Base-by-base conservation (phyloP, 2,113 vertebrate species). In the Daboia siamensis region DNA sequence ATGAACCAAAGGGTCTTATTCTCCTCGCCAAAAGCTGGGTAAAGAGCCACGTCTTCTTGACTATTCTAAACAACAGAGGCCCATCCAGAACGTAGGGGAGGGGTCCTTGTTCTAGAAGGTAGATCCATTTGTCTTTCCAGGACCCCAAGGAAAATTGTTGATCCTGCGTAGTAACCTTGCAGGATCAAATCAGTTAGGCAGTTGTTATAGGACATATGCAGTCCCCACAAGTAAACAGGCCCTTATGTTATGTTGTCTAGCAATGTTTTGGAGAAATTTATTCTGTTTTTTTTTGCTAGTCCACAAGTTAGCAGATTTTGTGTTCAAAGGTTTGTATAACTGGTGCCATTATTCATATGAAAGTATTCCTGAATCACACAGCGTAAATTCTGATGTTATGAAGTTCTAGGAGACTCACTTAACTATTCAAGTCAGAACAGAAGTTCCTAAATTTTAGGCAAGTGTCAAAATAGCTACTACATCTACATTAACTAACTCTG, bases 401-500 rank as follows among this genome's bases (percentile, higher is more conserved):
- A 86, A 55, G 94, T 86, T 90, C 93, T 17, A 55, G 80, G 5
- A 90, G 94, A 96, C 84, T 93, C 94, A 92, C 91, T 95, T 95
- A 95, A 93, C 0, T 39, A 91, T 95, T 95, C 96, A 96, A 97
- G 95, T 94, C 94, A 95, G 95, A 94, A 96, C 95, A 94, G 93
- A 90, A 95, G 90, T 95, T 95, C 94, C 95, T 94, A 94, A 94
- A 95, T 96, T 94, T 87, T 93, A 96, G 96, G 93, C 95, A 95
- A 94, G 95, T 93, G 93, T 94, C 95, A 93, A 95, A 94, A 91
- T 95, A 96, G 94, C 93, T 85, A 94, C 86, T 93, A 95, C 92
- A 94, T 96, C 95, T 95, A 94, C 95, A 96, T 95, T 95, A 96
- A 97, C 95, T 95, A 96, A 93, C 93, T 95, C 93, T 94, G 94